Percentiles rank a stretch among this genome's conserved stretches.
These are phyloP conservation scores for Merluccius polli DNA, from an alignment of 2,797 vertebrate species.

Conservation along the genomic window DNA sequence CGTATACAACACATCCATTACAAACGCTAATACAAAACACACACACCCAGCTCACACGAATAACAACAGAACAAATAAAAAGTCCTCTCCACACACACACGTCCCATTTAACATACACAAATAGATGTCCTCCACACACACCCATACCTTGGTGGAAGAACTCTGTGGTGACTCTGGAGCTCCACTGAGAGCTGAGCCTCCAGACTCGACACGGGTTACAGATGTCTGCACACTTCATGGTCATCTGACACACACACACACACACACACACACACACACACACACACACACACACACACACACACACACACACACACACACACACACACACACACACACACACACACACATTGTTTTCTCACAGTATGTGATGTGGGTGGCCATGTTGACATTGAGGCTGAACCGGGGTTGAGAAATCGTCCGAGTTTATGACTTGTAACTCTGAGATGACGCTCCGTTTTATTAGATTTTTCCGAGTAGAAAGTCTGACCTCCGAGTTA, in stretches of 20 bases:
- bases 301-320: not conserved
- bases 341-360: not conserved
- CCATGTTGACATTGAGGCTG: no score
- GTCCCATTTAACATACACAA: no score
- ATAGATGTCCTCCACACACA: no score
- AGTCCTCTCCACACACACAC: no score
- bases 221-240: slow-evolving; percentile 98
- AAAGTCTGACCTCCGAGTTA: no score
- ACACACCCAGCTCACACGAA: not conserved
- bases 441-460: no score
- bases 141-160: slow-evolving; percentile 94
- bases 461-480: no score
- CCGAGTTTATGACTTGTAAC: no score
- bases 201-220: slow-evolving; percentile 98
- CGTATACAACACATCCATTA: no score
- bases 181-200: slow-evolving; percentile 98
- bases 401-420: no score
- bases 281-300: not conserved
- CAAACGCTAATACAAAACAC: slow-evolving; percentile 21
- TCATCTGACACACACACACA: slow-evolving; percentile 79
- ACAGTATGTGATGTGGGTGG: no score
- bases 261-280: not conserved
- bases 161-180: slow-evolving; percentile 95
- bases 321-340: no score
- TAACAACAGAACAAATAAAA: not conserved